These are phyloP conservation scores for Pasiphila rectangulata DNA, from an alignment of 2,888 invertebrate species.

Conservation along the genomic window DNA sequence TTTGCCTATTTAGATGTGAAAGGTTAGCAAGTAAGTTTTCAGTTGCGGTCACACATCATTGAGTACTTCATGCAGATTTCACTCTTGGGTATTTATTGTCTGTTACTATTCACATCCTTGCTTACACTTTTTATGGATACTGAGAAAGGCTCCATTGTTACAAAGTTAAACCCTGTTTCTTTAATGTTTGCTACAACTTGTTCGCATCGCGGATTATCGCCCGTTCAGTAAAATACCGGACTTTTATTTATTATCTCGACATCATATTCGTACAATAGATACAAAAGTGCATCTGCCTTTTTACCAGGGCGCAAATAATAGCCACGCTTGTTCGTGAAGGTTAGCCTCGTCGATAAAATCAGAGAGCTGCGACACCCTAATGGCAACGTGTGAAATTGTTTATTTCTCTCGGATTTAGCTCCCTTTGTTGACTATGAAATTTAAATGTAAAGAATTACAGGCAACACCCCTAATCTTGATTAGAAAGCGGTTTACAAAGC, in stretches of 20 bases:
- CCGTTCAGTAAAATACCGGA: not conserved
- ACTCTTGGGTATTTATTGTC: too few relatives aligned
- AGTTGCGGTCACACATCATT: not conserved
- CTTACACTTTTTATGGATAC: not conserved
- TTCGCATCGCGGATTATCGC: conserved; percentile 2
- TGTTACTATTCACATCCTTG: not conserved
- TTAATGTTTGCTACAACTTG: not conserved
- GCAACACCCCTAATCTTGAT: conserved; percentile 76
- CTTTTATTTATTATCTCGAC: conserved; percentile 7
- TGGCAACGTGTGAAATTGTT: conserved; percentile 66
- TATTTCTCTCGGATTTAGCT: conserved; percentile 60
- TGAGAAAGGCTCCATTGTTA: not conserved
- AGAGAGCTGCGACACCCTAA: conserved; percentile 41
- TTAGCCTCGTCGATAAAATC: conserved; percentile 58
- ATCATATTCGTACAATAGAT: conserved; percentile 2
- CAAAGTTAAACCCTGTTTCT: not conserved
- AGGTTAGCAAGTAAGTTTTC: not conserved
- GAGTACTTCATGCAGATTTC: not conserved
- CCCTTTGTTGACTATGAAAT: conserved; percentile 61
- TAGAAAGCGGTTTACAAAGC: conserved; percentile 65
- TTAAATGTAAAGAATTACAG: conserved; percentile 71
- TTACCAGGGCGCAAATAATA: conserved; percentile 34
- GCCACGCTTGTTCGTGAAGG: conserved; percentile 38
- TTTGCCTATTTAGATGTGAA: too few relatives aligned
- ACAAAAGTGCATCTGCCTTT: conserved; percentile 24